Evolutionary conservation across 2,888 invertebrate genomes (phyloP), one percentile per base, ranked within the genome.

Genomic region (Drosophila melanosoma): DNA sequence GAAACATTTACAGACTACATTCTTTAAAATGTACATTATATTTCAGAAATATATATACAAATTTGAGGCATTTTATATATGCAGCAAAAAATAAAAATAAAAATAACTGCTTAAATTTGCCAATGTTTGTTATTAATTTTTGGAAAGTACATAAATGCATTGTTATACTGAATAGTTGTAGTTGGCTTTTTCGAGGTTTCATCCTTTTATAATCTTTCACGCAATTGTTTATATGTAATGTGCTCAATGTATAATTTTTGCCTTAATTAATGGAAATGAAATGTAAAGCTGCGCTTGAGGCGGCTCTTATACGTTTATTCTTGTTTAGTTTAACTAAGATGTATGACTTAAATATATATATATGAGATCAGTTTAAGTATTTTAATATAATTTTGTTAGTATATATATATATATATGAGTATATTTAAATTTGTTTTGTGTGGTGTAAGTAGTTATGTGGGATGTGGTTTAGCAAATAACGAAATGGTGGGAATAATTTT

Each of bases 401-500:
- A 76, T 32, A 66, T n/a, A 36, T 33, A 29, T 73, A 45, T 11
- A 29, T n/a, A 36, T 33, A 29, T 29, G 29, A 29, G 29, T 29
- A 79, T 68, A 67, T 38, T 64, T 42, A 45, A 56, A 29, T 61
- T 54, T 72, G 58, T 61, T 42, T 42, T 52, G 53, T 74, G 45
- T 61, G 45, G 52, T 60, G 48, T 70, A 38, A 36, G 40, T 74
- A 53, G n/a, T 65, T 69, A 58, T 64, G 56, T 57, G 57, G 74
- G 70, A 48, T 74, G 49, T 82, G 68, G 78, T 17, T 79, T 53
- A 56, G 45, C 40, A 64, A 59, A 52, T 67, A 70, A 80, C 63
- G 57, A 74, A 62, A 69, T 68, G 57, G 59, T 64, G 57, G 77
- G 58, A 74, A 70, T 67, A 20, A 29, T 60, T 52, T 20, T 38